phyloP scores from a whole-genome alignment of 2,888 invertebrate genomes.

The Emmelina monodactyla region DNA sequence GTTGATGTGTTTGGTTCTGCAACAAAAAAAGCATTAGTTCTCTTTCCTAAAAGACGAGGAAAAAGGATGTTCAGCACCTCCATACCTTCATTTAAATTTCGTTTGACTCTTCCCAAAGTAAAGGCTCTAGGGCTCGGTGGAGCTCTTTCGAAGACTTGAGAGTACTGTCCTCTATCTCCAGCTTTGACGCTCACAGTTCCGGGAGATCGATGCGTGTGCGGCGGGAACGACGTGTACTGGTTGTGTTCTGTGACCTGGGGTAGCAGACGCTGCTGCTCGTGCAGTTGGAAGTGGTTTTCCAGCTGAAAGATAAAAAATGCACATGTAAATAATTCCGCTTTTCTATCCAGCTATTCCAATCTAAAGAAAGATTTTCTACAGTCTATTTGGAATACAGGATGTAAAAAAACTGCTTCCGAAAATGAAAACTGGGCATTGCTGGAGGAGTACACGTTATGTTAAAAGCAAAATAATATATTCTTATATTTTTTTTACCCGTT shows the following conservation, averaged over 20 bases:
- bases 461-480: too few species aligned
- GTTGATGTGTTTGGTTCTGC: constrained; percentile 57
- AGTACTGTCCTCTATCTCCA: constrained; percentile 56
- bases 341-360: too few species aligned
- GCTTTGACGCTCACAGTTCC: constrained; percentile 47
- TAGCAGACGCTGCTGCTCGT: constrained; percentile 54
- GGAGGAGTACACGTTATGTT: too few species aligned
- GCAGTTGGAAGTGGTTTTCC: constrained; percentile 57
- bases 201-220: constrained; percentile 33
- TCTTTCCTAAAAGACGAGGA: not conserved
- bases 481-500: too few species aligned
- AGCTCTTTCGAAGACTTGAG: constrained; percentile 65
- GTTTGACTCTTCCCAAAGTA: constrained; percentile 47
- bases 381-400: too few species aligned
- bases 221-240: constrained; percentile 58
- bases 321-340: too few species aligned
- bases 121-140: constrained; percentile 61
- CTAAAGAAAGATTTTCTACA: too few species aligned
- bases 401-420: too few species aligned
- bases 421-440: too few species aligned
- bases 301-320: constrained; percentile 24
- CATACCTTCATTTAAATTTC: constrained; percentile 45
- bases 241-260: constrained; percentile 51
- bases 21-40: not conserved
- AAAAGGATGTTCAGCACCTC: not conserved